Evolutionary conservation across 2,113 vertebrate genomes (phyloP).

Genomic region (Acrocephalus arundinaceus): DNA sequence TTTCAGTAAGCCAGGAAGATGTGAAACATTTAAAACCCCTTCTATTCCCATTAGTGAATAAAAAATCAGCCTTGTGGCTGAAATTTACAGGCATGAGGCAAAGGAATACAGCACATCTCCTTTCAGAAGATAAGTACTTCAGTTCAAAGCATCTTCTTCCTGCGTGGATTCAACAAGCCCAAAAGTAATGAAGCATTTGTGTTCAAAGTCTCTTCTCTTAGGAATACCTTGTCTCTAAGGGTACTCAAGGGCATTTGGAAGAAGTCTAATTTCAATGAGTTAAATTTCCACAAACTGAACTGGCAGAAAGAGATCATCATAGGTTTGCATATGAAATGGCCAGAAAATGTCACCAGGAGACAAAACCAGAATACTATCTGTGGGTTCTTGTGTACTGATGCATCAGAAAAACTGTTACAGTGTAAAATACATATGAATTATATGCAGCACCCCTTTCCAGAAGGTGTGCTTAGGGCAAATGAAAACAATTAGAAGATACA

Average conservation of each 20-base stretch:
- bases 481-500: background rate
- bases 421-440: background rate
- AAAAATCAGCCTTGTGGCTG: background rate
- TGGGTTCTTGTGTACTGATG: background rate
- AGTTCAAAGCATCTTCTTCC: background rate
- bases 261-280: background rate
- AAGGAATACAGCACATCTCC: background rate
- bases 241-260: background rate
- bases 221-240: background rate
- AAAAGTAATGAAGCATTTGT: background rate
- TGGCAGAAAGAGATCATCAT: background rate
- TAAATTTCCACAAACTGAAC: background rate
- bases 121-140: background rate
- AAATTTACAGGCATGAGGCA: background rate
- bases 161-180: conserved; percentile 13
- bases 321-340: background rate
- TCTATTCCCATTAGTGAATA: background rate
- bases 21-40: background rate
- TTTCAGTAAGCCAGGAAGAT: background rate
- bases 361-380: background rate
- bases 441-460: background rate
- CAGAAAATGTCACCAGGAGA: background rate
- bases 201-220: background rate
- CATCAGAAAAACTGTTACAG: background rate
- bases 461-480: background rate